Base-by-base conservation (phyloP, 2,113 vertebrate genomes). In the Gavia stellata region DNA sequence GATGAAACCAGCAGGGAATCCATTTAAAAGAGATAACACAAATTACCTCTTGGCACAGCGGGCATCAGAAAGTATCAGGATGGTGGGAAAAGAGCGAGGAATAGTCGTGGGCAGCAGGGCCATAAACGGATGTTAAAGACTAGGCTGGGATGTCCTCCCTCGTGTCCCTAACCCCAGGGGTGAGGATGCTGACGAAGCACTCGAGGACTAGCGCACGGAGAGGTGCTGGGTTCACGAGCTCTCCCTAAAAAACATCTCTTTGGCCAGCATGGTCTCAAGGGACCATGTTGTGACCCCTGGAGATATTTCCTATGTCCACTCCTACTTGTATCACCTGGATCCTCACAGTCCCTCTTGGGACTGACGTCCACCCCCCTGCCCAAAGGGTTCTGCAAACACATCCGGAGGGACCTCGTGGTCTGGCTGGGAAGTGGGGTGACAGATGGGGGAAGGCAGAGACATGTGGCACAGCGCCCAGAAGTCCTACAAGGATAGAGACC, bases 381-480 rank as follows among this genome's bases (percentile, higher is more conserved):
- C 42, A 24, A 20, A n/a, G 12, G 7, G 9, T 29, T 19, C 2
- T 42, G 45, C 23, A 66, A 78, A 70, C 26, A 5, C 42, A 59
- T 18, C 58, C 79, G 0, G 1, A 50, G 53, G 33, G 42, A 68
- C 6, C 5, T 26, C n/a, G 10, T 0, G 0, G 29, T 10, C 47
- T 7, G 1, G 4, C 0, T 19, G n/a, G 36, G 66, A 17, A 70
- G 61, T 2, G 12, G 47, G 6, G 21, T 0, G 2, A 47, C 31
- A 36, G 10, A 14, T 23, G n/a, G 4, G 31, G 11, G 14, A 44
- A 63, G 33, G 47, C 72, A 61, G 38, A 77, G 20, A 7, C 0
- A 0, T 3, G 5, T 0, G 2, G 42, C 34, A 4, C 20, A 23
- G 38, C 1, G 2, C n/a, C 19, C 91, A 83, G n/a, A 65, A 72